phyloP scores from a whole-genome alignment of 2,888 invertebrate species.

The Sesia bembeciformis region DNA sequence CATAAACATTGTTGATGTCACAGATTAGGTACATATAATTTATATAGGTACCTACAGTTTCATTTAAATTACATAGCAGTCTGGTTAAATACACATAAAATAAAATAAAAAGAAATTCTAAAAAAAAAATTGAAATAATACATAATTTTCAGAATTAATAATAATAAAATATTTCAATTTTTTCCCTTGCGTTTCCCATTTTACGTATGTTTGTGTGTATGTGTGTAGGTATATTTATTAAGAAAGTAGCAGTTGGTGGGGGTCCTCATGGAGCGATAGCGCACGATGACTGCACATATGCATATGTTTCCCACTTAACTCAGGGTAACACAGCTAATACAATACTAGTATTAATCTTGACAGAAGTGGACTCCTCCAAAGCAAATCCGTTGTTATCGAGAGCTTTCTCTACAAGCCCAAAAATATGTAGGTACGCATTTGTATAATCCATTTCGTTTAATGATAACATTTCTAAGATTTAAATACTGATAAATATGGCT shows the following conservation, averaged over 20 bases:
- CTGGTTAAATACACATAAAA: too few species aligned
- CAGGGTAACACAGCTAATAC: constrained; percentile 76
- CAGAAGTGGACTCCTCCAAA: constrained; percentile 68
- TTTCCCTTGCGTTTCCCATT: too few species aligned
- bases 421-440: constrained; percentile 44
- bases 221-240: constrained; percentile 35
- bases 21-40: too few species aligned
- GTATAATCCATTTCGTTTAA: background rate
- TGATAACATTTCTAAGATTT: background rate
- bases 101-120: too few species aligned
- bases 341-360: constrained; percentile 64
- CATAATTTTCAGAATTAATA: too few species aligned
- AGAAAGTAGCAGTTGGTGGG: constrained; percentile 89
- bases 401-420: constrained; percentile 44
- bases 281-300: constrained; percentile 83
- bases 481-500: background rate
- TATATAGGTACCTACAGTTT: too few species aligned
- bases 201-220: too few species aligned
- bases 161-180: too few species aligned
- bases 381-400: constrained; percentile 36
- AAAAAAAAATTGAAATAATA: too few species aligned
- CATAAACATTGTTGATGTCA: too few species aligned
- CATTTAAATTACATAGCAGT: too few species aligned
- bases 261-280: constrained; percentile 85
- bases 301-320: constrained; percentile 83